These are phyloP conservation scores for Sus scrofa DNA, from an alignment of 2,113 vertebrate genomes.

Conservation along the genomic window DNA sequence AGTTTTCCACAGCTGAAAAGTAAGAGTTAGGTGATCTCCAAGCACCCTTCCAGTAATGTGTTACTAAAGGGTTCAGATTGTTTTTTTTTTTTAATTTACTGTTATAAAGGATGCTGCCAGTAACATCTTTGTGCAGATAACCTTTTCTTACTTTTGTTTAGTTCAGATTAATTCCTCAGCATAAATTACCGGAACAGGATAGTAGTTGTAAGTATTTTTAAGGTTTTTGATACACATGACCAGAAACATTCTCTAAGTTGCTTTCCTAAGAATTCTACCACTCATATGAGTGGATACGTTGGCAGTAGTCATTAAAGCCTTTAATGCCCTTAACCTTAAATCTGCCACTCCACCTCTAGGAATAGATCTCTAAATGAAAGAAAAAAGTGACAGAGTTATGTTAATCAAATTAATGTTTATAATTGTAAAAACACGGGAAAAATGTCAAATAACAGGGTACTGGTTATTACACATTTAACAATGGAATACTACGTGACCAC, in stretches of 20 bases:
- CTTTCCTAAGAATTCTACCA: neutral
- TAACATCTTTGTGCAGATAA: neutral
- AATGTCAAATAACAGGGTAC: neutral
- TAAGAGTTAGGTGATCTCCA: neutral
- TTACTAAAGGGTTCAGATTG: conserved; percentile 4
- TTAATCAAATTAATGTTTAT: neutral
- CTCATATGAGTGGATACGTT: neutral
- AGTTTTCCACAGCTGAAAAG: conserved; percentile 18
- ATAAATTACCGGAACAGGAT: conserved; percentile 22
- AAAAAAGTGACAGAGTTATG: neutral
- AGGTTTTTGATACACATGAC: neutral
- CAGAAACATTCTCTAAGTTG: neutral
- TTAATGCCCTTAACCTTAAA: neutral
- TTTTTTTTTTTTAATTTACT: neutral
- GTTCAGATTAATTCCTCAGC: neutral
- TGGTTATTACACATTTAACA: neutral
- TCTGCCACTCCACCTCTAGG: neutral
- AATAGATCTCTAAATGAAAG: conserved; percentile 22
- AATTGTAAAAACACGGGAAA: neutral
- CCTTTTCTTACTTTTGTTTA: neutral
- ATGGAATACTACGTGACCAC: neutral
- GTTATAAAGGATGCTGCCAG: neutral
- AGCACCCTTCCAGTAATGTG: neutral
- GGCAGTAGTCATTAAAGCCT: neutral
- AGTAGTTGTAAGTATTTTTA: conserved; percentile 40